Base-by-base conservation (phyloP, 1,140 invertebrate genomes). In the Hermetia illucens region DNA sequence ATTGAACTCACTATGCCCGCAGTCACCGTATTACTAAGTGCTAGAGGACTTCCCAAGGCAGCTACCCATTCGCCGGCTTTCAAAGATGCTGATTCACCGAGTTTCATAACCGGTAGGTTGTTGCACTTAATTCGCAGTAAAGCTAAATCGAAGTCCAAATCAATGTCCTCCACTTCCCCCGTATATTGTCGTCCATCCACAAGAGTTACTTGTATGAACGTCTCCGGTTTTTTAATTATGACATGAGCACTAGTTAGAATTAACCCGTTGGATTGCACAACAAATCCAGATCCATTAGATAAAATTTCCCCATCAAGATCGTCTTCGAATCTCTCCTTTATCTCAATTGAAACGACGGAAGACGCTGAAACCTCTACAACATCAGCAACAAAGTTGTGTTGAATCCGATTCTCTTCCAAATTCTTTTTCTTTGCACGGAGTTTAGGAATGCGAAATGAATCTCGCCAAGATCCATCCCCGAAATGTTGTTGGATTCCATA, bases 191-290 rank as follows among this genome's bases (percentile, higher is more conserved):
- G 62, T 5, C 70, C 70, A 53, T 72, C 66, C 52, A 68, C 61
- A 16, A 75, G 55, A 37, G 52, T 59, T 10, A 78, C 80, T 43
- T 72, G 66, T 0, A 86, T 72, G 34, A 65, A 66, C 3, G 79
- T 73, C 50, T 77, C 70, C 0, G 77, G 73, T 48, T 78, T 79
- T 52, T 80, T 77, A 6, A 79, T 73, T 3, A 95, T 85, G 12
- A 95, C 90, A 64, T 96, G 92, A 40, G 92, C 92, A 67, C 94
- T 96, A 5, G 92, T 96, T 10, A 96, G 45, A 44, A 95, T 91
- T 12, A 94, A 65, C 2, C 92, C 91, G 70, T 91, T 78, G 39
- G 76, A 70, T 27, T 75, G 67, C 8, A 95, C 79, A 38, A 96
- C 82, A 55, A 96, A 93, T 4, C 92, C 91, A 19, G 89, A 94